phyloP scores from a whole-genome alignment of 1,140 invertebrate genomes.

The Grapholita molesta region DNA sequence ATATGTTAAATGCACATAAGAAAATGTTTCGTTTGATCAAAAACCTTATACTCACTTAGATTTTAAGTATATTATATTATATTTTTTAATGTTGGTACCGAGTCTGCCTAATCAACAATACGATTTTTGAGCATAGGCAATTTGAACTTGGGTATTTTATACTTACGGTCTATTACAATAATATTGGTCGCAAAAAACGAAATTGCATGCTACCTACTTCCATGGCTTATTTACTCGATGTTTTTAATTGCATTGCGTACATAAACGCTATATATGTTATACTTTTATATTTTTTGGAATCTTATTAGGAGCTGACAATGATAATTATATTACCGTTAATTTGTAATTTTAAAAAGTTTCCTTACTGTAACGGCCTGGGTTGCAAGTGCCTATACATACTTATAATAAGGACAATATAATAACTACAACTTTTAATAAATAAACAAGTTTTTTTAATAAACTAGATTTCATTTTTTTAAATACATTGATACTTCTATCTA shows the following conservation, averaged over 20 bases:
- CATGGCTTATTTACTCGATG: too few relatives aligned
- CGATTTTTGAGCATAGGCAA: not conserved
- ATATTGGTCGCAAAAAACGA: not conserved
- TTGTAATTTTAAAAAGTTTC: too few relatives aligned
- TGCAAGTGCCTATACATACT: too few relatives aligned
- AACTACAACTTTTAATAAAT: not conserved
- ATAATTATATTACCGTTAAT: too few relatives aligned
- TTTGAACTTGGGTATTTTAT: not conserved
- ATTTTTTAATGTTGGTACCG: not conserved
- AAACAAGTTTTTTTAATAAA: too few relatives aligned
- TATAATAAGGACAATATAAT: too few relatives aligned
- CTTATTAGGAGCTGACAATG: too few relatives aligned
- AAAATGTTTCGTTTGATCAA: slow-evolving; percentile 54
- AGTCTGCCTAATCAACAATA: slow-evolving; percentile 33
- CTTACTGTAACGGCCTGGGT: too few relatives aligned
- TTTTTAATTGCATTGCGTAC: too few relatives aligned
- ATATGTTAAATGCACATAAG: slow-evolving; percentile 1
- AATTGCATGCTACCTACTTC: not conserved
- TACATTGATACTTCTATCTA: not conserved
- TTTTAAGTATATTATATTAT: slow-evolving; percentile 36
- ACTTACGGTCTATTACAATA: not conserved
- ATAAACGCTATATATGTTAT: too few relatives aligned
- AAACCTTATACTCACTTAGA: slow-evolving; percentile 64
- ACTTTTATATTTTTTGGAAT: too few relatives aligned
- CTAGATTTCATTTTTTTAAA: too few relatives aligned